Base-by-base conservation (phyloP, 1,140 invertebrate species). In the Pectinophora gossypiella region DNA sequence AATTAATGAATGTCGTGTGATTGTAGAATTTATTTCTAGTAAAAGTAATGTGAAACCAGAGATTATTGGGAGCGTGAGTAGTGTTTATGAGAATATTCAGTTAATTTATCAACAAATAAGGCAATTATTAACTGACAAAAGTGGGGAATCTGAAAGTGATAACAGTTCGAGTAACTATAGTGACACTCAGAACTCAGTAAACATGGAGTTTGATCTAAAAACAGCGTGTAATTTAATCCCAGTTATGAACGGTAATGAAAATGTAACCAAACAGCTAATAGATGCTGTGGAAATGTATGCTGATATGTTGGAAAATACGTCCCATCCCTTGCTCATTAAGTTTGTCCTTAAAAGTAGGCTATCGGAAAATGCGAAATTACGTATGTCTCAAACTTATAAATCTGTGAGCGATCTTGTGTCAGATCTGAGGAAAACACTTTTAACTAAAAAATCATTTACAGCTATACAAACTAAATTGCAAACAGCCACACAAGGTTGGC, bases 231-330 rank as follows among this genome's bases (percentile, higher is more conserved):
- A 27, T 21, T 60, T 69, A 21, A 48, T 69, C 45, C 63, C 66
- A 16, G 23, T 60, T 19, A 55, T 60, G 50, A 48, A 64, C 48
- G 55, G 51, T 42, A 51, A 21, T 16, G 68, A 51, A 54, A 3
- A 53, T 27, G 12, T 49, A n/a, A 59, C 56, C 0, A 59, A 61
- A 50, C 38, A 65, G 23, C 32, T 69, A 35, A 61, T 72, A 51
- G 69, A 72, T 50, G 48, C 53, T 1, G 58, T 64, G 4, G 52
- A 59, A 48, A 57, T 72, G 53, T 72, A 72, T 32, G 56, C 50
- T 7, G 48, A 59, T 3, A 54, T 64, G 49, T 50, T 67, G 46
- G 45, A 27, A 27, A 27, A 27, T 12, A 12, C 5, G 5, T 27
- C 5, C 12, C 5, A 27, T 6, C 5, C 5, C 5, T 27, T 27